Evolutionary conservation across 1,140 invertebrate genomes (phyloP).

Genomic region (Aricia agestis): DNA sequence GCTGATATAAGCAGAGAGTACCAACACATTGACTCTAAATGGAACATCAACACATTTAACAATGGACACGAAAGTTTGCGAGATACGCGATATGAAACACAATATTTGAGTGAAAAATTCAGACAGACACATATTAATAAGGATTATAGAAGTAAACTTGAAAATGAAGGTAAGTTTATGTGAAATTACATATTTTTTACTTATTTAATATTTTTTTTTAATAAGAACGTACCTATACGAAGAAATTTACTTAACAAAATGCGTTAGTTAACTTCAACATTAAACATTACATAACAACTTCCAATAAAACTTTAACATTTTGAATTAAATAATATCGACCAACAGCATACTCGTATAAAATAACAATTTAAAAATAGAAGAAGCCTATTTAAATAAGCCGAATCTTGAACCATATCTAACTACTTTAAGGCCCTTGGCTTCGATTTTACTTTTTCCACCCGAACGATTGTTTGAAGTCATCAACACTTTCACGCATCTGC

Average conservation of each 20-base stretch:
- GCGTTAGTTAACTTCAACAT: too few species aligned
- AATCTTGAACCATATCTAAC: background rate
- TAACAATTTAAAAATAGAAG: background rate
- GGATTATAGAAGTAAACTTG: conserved; percentile 1
- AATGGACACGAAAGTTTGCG: conserved; percentile 25
- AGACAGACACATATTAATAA: background rate
- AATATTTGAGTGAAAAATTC: background rate
- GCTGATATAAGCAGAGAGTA: conserved; percentile 54
- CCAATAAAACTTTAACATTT: too few species aligned
- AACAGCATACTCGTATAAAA: background rate
- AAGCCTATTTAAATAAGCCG: background rate
- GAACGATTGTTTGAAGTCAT: background rate
- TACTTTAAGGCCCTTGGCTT: background rate
- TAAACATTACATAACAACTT: too few species aligned
- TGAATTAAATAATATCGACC: background rate
- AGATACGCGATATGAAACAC: conserved; percentile 9
- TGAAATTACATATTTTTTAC: too few species aligned
- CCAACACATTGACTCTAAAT: conserved; percentile 43
- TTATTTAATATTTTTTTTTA: too few species aligned
- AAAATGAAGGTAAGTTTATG: background rate
- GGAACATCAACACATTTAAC: conserved; percentile 35
- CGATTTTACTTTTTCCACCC: conserved; percentile 3
- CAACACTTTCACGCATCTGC: background rate
- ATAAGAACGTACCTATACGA: too few species aligned
- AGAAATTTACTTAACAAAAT: too few species aligned